Evolutionary conservation across 30 jellyfish, hydroid and myxozoan genomes (phyloP), one percentile per base, ranked within the genome.

Genomic region (Pelagia noctiluca): DNA sequence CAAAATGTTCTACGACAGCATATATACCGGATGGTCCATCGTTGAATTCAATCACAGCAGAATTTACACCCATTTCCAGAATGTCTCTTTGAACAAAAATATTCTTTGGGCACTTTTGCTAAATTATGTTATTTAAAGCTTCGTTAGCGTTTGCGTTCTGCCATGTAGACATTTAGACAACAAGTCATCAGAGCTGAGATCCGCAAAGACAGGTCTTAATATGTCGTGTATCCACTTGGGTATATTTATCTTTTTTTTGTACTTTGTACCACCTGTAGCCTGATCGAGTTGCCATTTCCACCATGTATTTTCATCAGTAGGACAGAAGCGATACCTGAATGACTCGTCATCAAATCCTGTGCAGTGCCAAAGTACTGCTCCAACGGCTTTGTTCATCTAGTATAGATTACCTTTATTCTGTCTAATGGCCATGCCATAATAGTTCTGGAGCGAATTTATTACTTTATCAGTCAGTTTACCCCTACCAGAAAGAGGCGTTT

Each of bases 81-180:
- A 16, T 22, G n/a, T 70, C 19, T 29, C 1, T 36, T 33, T 70
- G 34, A 4, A 70, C 22, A 46, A 4, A 70, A 29, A 70, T 70
- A 35, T 70, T 70, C 37, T 31, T 70, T 36, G 82, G 82, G 35
- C 82, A 35, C 13, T 70, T 70, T 11, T 3, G 8, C 82, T 65
- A 70, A 31, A 70, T 13, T 16, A 70, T 70, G 29, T 70, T 18
- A 33, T 70, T 70, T 4, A 70, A 10, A 4, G 35, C 31, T 70
- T 70, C 82, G 0, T 70, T 70, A 2, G 31, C 74, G 37, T 70
- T 70, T 70, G 75, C n/a, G 46, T 70, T 1, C 67, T n/a, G 0
- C 91, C 91, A 30, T 63, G 90, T n/a, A 80, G 35, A 31, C 91
- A 66, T 68, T 80, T 80, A 2, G 80, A 61, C 13, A 80, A 77